phyloP scores from a whole-genome alignment of 2,888 invertebrate species.

The Diploptera punctata region DNA sequence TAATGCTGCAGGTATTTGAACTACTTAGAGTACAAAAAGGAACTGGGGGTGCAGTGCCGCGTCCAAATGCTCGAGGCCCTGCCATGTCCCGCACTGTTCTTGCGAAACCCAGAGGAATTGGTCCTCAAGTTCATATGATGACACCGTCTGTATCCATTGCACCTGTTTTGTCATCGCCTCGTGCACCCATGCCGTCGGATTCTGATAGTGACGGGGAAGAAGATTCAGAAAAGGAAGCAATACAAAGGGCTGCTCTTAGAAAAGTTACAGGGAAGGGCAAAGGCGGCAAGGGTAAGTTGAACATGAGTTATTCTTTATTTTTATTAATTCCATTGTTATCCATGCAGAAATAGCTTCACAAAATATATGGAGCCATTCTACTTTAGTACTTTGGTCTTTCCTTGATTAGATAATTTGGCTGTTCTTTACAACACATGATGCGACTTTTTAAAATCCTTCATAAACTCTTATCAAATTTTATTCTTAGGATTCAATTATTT shows the following conservation, averaged over 20 bases:
- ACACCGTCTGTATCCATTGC: constrained; percentile 60
- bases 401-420: too few relatives aligned
- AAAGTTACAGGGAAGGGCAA: constrained; percentile 42
- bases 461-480: too few relatives aligned
- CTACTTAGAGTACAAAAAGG: constrained; percentile 54
- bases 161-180: constrained; percentile 53
- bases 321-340: too few relatives aligned
- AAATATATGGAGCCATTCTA: too few relatives aligned
- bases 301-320: too few relatives aligned
- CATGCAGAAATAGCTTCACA: not conserved
- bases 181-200: constrained; percentile 29
- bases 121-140: constrained; percentile 52
- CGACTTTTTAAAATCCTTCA: too few relatives aligned
- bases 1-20: constrained; percentile 51
- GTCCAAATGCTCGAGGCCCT: constrained; percentile 48
- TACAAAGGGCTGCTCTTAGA: constrained; percentile 32
- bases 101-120: constrained; percentile 23
- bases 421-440: too few relatives aligned
- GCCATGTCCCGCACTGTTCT: constrained; percentile 31
- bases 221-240: constrained; percentile 39
- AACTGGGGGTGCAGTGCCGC: constrained; percentile 44
- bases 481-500: too few relatives aligned
- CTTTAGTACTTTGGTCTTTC: too few relatives aligned
- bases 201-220: constrained; percentile 41
- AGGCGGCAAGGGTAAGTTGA: constrained; percentile 39